Evolutionary conservation across 2,113 vertebrate species (phyloP), one percentile per base, ranked within the genome.

Genomic region (Macquaria ambigua): DNA sequence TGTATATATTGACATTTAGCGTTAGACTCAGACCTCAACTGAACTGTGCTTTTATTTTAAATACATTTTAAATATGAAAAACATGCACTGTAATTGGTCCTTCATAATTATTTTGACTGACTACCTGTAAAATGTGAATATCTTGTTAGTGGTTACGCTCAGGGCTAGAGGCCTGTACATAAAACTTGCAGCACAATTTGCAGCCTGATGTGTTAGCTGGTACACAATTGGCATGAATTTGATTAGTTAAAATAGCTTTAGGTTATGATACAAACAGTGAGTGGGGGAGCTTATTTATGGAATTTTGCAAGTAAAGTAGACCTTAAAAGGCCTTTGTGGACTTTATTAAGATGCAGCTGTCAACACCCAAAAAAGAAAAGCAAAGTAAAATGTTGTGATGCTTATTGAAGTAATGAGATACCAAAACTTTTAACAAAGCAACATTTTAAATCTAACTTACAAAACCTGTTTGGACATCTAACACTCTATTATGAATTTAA

Each of bases 41-140:
- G 48, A 53, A 63, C 58, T 52, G 3, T 37, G 41, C n/a, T 43
- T 69, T 70, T 61, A 62, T 23, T 71, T 62, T 31, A 18, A 25
- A 61, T 50, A 15, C 14, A 23, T 72, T 82, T 4, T 41, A 41
- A 59, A 69, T 39, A 53, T 50, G 20, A 69, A 23, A 78, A 78
- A 58, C 31, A 7, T 61, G n/a, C n/a, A 6, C 9, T 55, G n/a
- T 62, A 53, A 69, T 78, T 59, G 39, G 37, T 43, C 25, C 6
- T 52, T 63, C 11, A 4, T 80, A 18, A 70, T 23, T 41, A 23
- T n/a, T 76, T 76, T 58, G 41, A 69, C 64, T 41, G 31, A 74
- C 31, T 43, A 62, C 34, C 37, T 56, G 21, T 63, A 58, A 55
- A 72, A 55, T 53, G 25, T 53, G 14, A 52, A 52, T 46, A 4